Base-by-base conservation (phyloP, 2,888 invertebrate species). In the Trichopria drosophilae region DNA sequence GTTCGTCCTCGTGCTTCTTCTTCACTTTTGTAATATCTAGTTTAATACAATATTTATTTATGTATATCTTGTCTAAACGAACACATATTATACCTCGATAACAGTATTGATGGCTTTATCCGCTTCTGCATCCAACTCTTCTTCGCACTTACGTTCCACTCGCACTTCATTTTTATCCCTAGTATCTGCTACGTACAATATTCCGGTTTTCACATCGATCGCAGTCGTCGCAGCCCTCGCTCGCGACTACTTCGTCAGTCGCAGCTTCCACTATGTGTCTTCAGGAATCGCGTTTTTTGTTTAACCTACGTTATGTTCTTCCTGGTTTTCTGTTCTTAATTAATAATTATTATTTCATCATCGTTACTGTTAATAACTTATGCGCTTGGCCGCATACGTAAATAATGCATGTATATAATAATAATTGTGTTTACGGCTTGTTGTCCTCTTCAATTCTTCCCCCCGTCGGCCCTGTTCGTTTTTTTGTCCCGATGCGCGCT, bases 11-110 rank as follows among this genome's bases (percentile, higher is more conserved):
- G 6, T 26, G 29, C 12, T 34, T 36, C 6, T 32, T 43, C 22
- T 23, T 37, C 39, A 50, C 47, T 32, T 35, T 40, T 41, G 36
- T 26, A 26, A 23, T 41, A 41, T 45, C 37, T 31, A n/a, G 57
- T 60, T 65, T 59, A 64, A 66, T 68, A 66, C 61, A 67, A 64
- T 69, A 64, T 59, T 64, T 69, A 68, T 65, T 67, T 66, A 66
- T 58, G 52, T 53, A 58, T 64, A 63, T 70, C 66, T 69, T 67
- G 62, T 69, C 72, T 72, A 72, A 71, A 71, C 69, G 72, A 72
- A 72, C 70, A 72, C 72, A 72, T 71, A 72, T 71, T 72, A 71
- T 71, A 72, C 66, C 67, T 67, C 71, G 61, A 67, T 71, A 69
- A 71, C 64, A 63, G 65, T 66, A 61, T 67, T 62, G 55, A 52